These are phyloP conservation scores for Pipra filicauda DNA, from an alignment of 2,113 vertebrate genomes.

Conservation along the genomic window DNA sequence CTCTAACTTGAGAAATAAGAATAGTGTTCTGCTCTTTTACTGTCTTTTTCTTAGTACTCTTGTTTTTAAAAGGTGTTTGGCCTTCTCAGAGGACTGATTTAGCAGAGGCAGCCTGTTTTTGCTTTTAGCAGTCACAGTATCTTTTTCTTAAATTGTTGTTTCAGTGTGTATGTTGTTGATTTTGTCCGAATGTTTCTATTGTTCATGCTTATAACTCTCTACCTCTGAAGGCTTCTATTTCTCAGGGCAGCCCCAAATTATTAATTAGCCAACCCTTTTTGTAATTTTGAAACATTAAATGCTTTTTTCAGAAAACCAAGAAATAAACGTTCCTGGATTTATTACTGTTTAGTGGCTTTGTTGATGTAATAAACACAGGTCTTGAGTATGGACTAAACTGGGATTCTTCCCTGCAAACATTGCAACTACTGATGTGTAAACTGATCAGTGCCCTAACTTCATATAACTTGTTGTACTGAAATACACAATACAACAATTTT, in stretches of 20 bases:
- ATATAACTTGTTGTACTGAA: not conserved
- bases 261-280: not conserved
- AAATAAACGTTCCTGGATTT: not conserved
- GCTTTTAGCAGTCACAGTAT: not conserved
- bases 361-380: not conserved
- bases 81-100: not conserved
- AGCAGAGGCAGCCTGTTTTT: not conserved
- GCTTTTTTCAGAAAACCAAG: not conserved
- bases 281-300: not conserved
- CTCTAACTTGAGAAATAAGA: not conserved
- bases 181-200: not conserved
- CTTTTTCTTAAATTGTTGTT: not conserved
- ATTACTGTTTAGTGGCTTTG: not conserved
- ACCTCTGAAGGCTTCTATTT: not conserved
- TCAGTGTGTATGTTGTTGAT: not conserved
- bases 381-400: not conserved
- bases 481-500: fast-evolving
- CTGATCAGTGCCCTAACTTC: not conserved
- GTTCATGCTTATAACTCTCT: not conserved
- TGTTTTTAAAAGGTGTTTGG: not conserved
- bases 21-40: not conserved
- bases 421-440: not conserved
- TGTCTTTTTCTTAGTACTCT: not conserved
- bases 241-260: not conserved
- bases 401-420: not conserved